phyloP scores from a whole-genome alignment of 2,113 vertebrate genomes.

The Lichenostomus cassidix region DNA sequence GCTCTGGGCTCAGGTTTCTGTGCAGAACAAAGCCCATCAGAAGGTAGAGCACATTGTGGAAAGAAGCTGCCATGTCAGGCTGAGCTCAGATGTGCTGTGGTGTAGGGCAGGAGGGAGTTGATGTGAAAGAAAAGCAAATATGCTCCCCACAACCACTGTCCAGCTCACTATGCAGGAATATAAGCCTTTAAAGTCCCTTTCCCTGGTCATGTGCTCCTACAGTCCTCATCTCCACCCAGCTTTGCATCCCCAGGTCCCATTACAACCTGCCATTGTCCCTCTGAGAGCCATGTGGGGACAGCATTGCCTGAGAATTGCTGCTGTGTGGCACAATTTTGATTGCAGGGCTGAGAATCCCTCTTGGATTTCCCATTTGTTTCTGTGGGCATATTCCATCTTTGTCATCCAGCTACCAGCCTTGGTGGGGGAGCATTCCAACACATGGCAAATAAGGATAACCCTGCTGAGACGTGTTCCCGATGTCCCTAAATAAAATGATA shows the following conservation, averaged over 20 bases:
- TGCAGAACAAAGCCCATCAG: not conserved
- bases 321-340: not conserved
- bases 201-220: too few species aligned
- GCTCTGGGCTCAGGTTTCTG: not conserved
- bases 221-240: not conserved
- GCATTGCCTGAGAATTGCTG: not conserved
- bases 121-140: not conserved
- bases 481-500: not conserved
- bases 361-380: not conserved
- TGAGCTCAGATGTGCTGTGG: not conserved
- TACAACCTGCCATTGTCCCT: not conserved
- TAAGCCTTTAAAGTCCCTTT: not conserved
- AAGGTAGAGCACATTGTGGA: not conserved
- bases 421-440: not conserved
- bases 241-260: not conserved
- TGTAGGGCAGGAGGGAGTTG: fast-evolving
- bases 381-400: not conserved
- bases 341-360: not conserved
- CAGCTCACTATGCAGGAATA: not conserved
- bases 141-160: not conserved
- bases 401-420: not conserved
- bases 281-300: not conserved
- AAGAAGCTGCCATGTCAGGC: not conserved
- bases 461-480: not conserved
- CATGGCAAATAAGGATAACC: not conserved